Percentiles rank a stretch among this genome's conserved stretches.
Conservation (phyloP, 2,888 invertebrate genomes). For the Sphaeridia pumilis region DNA sequence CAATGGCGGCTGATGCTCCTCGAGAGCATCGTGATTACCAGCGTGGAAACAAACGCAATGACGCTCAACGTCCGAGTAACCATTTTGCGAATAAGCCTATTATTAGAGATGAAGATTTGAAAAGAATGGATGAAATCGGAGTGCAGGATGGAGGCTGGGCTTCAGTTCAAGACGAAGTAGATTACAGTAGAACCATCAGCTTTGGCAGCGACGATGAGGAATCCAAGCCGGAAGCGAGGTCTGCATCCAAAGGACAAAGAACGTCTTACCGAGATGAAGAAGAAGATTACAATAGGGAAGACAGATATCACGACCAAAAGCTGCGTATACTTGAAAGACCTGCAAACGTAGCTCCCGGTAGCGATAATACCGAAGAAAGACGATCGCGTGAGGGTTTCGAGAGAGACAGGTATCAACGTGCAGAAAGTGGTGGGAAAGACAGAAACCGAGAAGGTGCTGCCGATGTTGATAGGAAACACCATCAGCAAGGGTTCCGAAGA, state of each 20-base stretch:
- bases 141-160: constrained; percentile 34
- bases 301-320: constrained; percentile 14
- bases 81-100: constrained; percentile 33
- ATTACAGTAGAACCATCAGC: constrained; percentile 35
- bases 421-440: neutral
- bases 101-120: constrained; percentile 31
- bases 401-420: neutral
- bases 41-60: constrained; percentile 13
- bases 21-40: neutral
- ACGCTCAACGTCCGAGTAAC: constrained; percentile 21
- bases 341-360: neutral
- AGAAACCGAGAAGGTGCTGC: neutral
- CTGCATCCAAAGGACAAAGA: constrained; percentile 13
- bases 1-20: neutral
- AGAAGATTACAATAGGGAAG: constrained; percentile 15
- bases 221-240: constrained; percentile 6
- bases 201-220: constrained; percentile 35
- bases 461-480: neutral
- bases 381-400: constrained; percentile 13
- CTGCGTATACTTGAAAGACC: constrained; percentile 1
- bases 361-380: neutral
- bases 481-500: neutral
- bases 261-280: constrained; percentile 13
- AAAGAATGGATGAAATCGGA: constrained; percentile 34
- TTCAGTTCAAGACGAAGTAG: constrained; percentile 32